Evolutionary conservation across 2,888 invertebrate species (phyloP).

Genomic region (Serrognathus titanus): DNA sequence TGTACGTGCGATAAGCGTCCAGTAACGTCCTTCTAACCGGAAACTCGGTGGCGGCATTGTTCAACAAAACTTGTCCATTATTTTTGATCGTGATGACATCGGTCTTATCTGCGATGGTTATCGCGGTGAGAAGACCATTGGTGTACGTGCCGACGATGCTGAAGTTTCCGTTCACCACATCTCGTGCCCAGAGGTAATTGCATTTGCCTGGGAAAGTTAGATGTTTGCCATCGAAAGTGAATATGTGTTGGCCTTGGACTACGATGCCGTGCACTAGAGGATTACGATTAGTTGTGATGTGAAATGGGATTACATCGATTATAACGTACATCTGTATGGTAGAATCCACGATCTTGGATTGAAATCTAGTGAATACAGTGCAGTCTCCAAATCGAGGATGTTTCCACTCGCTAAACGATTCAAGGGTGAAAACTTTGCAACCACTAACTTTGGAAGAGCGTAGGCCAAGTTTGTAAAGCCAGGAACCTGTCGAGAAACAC

Average conservation of each 20-base stretch:
- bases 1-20: conserved; percentile 59
- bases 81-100: conserved; percentile 56
- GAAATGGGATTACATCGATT: neutral
- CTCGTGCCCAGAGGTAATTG: conserved; percentile 79
- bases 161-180: conserved; percentile 84
- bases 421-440: conserved; percentile 59
- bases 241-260: conserved; percentile 77
- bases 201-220: conserved; percentile 78
- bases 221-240: conserved; percentile 84
- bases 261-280: conserved; percentile 64
- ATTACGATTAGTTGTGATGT: neutral
- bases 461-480: conserved; percentile 14
- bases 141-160: conserved; percentile 70
- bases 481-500: neutral
- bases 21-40: conserved; percentile 61
- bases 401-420: conserved; percentile 60
- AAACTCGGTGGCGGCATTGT: conserved; percentile 65
- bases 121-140: conserved; percentile 64
- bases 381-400: conserved; percentile 53
- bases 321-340: conserved; percentile 59
- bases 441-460: conserved; percentile 56
- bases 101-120: conserved; percentile 67
- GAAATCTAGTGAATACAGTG: conserved; percentile 54
- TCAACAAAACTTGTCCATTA: conserved; percentile 59
- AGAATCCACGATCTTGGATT: conserved; percentile 59